Base-by-base conservation (phyloP, 2,888 invertebrate species). In the Pachydiplax longipennis region DNA sequence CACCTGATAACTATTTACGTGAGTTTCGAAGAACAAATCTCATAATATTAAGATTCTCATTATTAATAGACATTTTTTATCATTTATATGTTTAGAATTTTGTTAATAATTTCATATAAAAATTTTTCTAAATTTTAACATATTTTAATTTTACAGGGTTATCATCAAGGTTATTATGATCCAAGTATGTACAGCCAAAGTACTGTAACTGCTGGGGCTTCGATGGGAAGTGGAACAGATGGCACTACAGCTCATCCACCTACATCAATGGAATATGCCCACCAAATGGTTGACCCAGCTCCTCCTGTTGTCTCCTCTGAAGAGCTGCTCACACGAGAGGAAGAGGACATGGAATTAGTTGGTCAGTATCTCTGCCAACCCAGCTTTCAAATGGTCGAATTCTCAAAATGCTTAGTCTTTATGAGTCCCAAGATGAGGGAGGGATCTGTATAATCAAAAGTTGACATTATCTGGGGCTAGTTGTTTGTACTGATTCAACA, bases 331-430 rank as follows among this genome's bases (percentile, higher is more conserved):
- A 90, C 90, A 6, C 87, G 90, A 31, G 80, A 91, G 18, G 91
- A 95, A 92, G 97, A 97, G 92, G 97, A 97, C 91, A 94, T 97
- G 92, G 96, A 97, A 91, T 95, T 97, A 91, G 97, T 97, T 92
- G 97, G 97, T 96, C 94, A 93, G 94, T 92, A 73, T 90, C 65
- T 44, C 44, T 10, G 44, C 10, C 44, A 44, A 44, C 10, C 44
- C 10, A 44, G 37, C 8, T 80, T 58, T 90, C 18, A 18, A 18
- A 15, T 53, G 18, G 13, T 53, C 5, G 1, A 53, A 53, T 53
- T 83, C 44, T 44, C 6, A 44, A 8, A 44, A 37, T 37, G 37
- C 5, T n/a, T n/a, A n/a, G n/a, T n/a, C n/a, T n/a, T n/a, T n/a
- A n/a, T n/a, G n/a, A n/a, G n/a, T n/a, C n/a, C n/a, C n/a, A n/a